Evolutionary conservation across 2,797 vertebrate genomes (phyloP), one percentile per base, ranked within the genome.

Genomic region (Avahi laniger): DNA sequence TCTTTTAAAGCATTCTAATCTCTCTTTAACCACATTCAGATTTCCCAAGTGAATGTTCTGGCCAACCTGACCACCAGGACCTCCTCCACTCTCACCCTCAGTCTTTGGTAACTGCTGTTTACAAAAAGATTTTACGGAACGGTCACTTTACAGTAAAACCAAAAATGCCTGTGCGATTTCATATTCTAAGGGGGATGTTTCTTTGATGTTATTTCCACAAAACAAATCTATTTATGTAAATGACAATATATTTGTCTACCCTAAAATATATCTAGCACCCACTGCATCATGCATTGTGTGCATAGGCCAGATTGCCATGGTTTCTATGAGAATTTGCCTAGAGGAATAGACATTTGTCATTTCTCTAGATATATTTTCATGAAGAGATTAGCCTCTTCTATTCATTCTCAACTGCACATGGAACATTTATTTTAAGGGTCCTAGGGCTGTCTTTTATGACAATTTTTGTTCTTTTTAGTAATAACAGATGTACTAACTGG

Each of bases 351-450:
- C 24, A 91, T 83, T n/a, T 82, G 5, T 76, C 57, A 72, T 86
- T 96, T 86, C 35, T 95, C 35, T 84, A 38, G 50, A 52, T 76
- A 52, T 35, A 72, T 54, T 50, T 89, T 89, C 87, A 72, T 63
- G 59, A 76, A 69, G 76, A 76, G 4, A 14, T 94, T 82, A 75
- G 35, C 28, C 28, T 73, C 52, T 80, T 97, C 12, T 76, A 48
- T 73, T 80, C 43, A 43, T 28, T 91, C 22, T 72, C 43, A 81
- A 10, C 28, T 73, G 33, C 22, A 67, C 20, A 59, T 38, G 33
- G 38, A 73, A 72, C 30, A 89, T 95, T 97, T 80, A 80, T 91
- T 93, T 93, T 90, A 65, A 97, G 57, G 41, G 48, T 65, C 14
- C 59, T 69, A 10, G 5, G 46, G 3, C 11, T 90, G 67, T 70